Percentiles rank a stretch among this genome's conserved stretches.
Conservation (phyloP, 2,113 vertebrate species). For the Eonycteris spelaea region DNA sequence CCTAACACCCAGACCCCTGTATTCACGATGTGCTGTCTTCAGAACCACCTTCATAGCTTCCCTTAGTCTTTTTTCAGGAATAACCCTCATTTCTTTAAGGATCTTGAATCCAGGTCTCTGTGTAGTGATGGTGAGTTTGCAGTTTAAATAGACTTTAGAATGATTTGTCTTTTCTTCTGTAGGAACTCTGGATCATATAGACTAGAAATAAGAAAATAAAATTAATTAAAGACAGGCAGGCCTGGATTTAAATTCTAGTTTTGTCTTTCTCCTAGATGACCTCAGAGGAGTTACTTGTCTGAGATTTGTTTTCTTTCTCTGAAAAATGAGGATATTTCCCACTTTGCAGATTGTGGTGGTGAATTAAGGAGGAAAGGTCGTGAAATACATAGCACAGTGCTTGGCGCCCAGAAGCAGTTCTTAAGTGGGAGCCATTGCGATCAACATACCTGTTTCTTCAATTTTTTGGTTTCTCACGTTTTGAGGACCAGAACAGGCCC, state of each 20-base stretch:
- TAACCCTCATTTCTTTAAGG: neutral
- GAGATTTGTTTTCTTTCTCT: neutral
- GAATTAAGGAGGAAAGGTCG: neutral
- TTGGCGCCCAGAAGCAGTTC: neutral
- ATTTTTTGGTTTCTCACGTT: neutral
- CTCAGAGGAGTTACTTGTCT: neutral
- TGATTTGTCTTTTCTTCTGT: neutral
- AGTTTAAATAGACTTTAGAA: neutral
- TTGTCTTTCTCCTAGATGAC: neutral
- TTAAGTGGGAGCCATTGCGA: neutral
- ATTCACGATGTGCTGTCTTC: neutral
- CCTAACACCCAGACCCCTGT: no score
- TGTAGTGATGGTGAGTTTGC: neutral
- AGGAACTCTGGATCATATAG: neutral
- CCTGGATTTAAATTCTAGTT: neutral
- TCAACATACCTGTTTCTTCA: neutral
- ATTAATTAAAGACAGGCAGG: neutral
- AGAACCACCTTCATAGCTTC: neutral
- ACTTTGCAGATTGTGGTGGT: neutral
- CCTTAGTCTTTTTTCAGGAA: neutral
- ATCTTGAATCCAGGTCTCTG: neutral
- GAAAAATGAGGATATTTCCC: neutral
- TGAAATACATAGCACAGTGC: neutral
- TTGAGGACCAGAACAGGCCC: neutral
- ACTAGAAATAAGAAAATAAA: conserved; percentile 14